phyloP scores from a whole-genome alignment of 2,797 vertebrate genomes.

The Acanthurus lineatus region DNA sequence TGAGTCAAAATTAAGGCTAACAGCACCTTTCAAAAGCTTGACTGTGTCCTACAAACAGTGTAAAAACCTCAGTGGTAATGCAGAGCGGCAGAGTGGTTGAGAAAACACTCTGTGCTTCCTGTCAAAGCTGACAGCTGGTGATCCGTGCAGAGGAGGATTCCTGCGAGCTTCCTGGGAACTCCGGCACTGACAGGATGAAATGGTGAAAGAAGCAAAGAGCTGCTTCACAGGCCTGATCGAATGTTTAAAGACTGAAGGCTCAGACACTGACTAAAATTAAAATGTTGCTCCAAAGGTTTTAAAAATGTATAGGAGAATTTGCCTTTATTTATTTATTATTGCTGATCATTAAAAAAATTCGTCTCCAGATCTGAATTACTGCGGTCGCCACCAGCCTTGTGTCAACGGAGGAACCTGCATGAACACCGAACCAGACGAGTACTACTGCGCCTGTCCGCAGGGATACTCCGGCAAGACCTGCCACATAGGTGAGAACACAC shows the following conservation, averaged over 20 bases:
- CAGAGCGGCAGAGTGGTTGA: slow-evolving; percentile 48
- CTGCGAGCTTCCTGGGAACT: slow-evolving; percentile 46
- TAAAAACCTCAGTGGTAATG: not conserved
- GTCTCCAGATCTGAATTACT: slow-evolving; percentile 94
- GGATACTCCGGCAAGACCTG: slow-evolving; percentile 96
- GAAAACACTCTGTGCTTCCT: slow-evolving; percentile 64
- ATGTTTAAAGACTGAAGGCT: too few relatives aligned
- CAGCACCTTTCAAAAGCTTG: not conserved
- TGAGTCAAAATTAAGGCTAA: not conserved
- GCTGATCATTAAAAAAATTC: too few relatives aligned
- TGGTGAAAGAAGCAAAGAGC: slow-evolving; percentile 20
- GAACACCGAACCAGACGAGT: slow-evolving; percentile 94
- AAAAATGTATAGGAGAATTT: not conserved
- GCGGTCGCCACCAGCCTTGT: slow-evolving; percentile 94
- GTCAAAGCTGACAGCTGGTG: slow-evolving; percentile 68
- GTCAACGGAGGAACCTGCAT: slow-evolving; percentile 94
- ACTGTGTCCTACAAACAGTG: slow-evolving; percentile 36
- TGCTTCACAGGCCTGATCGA: not conserved
- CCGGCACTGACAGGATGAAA: slow-evolving; percentile 27
- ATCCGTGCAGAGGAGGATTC: slow-evolving; percentile 41
- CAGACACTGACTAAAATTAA: not conserved
- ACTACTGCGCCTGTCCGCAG: slow-evolving; percentile 91
- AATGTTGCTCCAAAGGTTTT: not conserved
- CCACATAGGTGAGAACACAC: slow-evolving; percentile 87
- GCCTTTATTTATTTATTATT: too few relatives aligned